phyloP scores from a whole-genome alignment of 1,140 invertebrate genomes.

The Drosophila oshimai region DNA sequence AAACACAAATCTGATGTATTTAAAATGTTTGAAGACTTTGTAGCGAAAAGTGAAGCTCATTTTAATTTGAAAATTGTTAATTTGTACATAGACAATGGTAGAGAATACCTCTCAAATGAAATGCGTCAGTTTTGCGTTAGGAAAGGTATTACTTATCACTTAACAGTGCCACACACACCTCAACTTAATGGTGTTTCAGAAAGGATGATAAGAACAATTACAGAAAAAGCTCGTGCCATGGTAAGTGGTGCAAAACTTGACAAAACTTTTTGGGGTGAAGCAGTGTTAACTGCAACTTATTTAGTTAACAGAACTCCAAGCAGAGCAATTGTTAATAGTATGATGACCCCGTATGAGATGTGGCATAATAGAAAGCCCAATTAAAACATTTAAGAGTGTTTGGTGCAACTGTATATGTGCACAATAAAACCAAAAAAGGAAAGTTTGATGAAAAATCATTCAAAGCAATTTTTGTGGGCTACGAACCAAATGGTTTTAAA shows the following conservation, averaged over 20 bases:
- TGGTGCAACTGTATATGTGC: neutral
- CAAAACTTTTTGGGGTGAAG: conserved; percentile 23
- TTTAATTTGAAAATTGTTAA: neutral
- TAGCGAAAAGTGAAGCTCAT: neutral
- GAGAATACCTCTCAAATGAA: neutral
- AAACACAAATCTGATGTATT: conserved; percentile 5
- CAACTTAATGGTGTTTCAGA: conserved; percentile 1
- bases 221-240: conserved; percentile 9
- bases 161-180: conserved; percentile 3
- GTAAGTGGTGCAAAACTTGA: conserved; percentile 1
- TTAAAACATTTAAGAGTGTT: too few species aligned
- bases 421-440: neutral
- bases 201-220: conserved; percentile 9
- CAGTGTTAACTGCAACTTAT: conserved; percentile 18
- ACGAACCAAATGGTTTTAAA: conserved; percentile 4
- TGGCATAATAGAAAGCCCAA: too few species aligned
- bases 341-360: neutral
- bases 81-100: neutral
- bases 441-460: neutral
- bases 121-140: conserved; percentile 9
- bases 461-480: neutral
- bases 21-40: conserved; percentile 9
- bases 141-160: conserved; percentile 5
- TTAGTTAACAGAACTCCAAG: conserved; percentile 20
- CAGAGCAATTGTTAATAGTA: neutral